Evolutionary conservation across 2,888 invertebrate genomes (phyloP), one percentile per base, ranked within the genome.

Genomic region (Stenchaetothrips biformis): DNA sequence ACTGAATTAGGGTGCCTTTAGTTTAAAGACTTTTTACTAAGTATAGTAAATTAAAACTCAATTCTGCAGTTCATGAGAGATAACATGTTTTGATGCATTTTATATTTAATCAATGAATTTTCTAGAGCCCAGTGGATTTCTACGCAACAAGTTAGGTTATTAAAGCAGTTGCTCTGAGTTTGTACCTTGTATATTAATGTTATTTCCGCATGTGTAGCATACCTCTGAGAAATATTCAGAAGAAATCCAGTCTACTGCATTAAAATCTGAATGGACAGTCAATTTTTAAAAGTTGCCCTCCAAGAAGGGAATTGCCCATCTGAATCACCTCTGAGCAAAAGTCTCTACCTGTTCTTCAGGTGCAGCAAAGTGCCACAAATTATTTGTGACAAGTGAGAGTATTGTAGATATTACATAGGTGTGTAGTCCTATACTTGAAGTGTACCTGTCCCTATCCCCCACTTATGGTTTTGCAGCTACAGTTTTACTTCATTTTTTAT

Each of bases 1-100:
- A 74, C 67, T 74, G 67, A 74, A 74, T 74, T 25, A 67, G 67
- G 67, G 67, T 74, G 67, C 67, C 67, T 74, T 74, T 74, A 74
- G 67, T 74, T 74, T 74, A 74, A 74, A 74, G 67, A 74, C 67
- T 74, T 74, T 74, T 67, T 74, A 21, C 25, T 74, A 74, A 74
- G 21, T 25, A 74, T 74, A 74, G 67, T 25, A 74, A 74, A 74
- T 74, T 74, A 74, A 25, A 74, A 74, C 59, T 59, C 21, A 74
- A 74, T 25, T 74, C 21, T 74, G 67, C 67, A 21, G 25, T n/a
- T 18, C 18, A 25, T 74, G 67, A 74, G 25, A 74, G 25, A 74
- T 21, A 25, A 25, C 67, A 74, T 74, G 67, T 74, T 74, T 74
- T 74, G 21, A 21, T 74, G 67, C 21, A 74, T 25, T 74, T 25